Evolutionary conservation across 2,888 invertebrate species (phyloP).

Genomic region (Lasioglossum zephyrum): DNA sequence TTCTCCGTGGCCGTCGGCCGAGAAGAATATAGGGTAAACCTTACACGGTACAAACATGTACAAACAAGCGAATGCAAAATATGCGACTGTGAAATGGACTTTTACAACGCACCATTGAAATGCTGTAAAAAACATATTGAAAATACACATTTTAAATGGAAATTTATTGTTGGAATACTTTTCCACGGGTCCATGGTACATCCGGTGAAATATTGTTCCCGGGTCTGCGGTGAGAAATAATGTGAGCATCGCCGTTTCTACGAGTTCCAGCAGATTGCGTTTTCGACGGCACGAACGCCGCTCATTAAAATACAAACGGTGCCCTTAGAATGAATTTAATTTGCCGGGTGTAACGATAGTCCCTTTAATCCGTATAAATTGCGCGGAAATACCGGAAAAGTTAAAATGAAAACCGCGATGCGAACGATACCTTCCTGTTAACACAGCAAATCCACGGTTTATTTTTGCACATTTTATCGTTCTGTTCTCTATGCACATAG

Average conservation of each 20-base stretch:
- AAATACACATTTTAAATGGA: neutral
- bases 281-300: neutral
- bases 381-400: neutral
- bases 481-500: neutral
- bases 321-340: constrained; percentile 26
- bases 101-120: neutral
- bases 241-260: neutral
- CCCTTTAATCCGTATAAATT: constrained; percentile 5
- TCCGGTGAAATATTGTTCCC: neutral
- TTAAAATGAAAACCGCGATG: neutral
- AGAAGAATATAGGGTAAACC: neutral
- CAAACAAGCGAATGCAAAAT: neutral
- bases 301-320: constrained; percentile 13
- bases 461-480: neutral
- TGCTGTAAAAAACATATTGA: neutral
- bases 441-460: neutral
- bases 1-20: neutral
- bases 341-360: neutral
- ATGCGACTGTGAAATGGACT: neutral
- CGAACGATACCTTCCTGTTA: neutral
- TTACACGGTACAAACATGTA: too few species aligned
- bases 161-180: neutral
- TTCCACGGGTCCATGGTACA: neutral
- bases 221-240: neutral
- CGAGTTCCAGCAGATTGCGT: neutral